Conservation (phyloP, 2,797 vertebrate genomes). For the Propithecus perrieri region DNA sequence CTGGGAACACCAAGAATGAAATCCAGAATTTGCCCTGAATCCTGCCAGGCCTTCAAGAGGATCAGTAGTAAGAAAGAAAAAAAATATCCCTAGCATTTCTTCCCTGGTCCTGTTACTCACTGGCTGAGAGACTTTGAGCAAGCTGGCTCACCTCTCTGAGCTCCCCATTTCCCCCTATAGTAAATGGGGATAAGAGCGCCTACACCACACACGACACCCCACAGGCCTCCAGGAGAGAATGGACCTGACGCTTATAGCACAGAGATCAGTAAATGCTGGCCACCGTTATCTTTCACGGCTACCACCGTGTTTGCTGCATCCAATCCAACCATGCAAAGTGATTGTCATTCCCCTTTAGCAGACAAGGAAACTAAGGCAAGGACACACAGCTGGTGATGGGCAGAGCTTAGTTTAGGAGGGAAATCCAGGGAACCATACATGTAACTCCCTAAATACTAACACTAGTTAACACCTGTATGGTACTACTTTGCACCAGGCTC, state of each 20-base stretch:
- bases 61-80: neutral
- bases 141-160: neutral
- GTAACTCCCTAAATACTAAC: neutral
- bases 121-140: slow-evolving; percentile 14
- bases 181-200: neutral
- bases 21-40: slow-evolving; percentile 8
- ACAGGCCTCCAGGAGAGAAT: neutral
- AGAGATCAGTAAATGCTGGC: slow-evolving; percentile 34
- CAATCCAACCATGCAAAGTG: slow-evolving; percentile 27
- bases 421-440: neutral
- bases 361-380: slow-evolving; percentile 27
- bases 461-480: neutral
- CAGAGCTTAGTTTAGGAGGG: neutral
- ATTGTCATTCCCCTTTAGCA: slow-evolving; percentile 35
- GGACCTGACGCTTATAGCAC: neutral
- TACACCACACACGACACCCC: slow-evolving; percentile 1
- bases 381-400: neutral
- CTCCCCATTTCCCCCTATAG: neutral
- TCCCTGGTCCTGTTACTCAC: neutral
- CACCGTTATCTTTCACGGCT: neutral
- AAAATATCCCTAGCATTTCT: neutral
- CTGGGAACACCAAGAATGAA: slow-evolving; percentile 31
- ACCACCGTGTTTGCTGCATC: neutral
- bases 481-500: neutral
- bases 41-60: slow-evolving; percentile 23